Base-by-base conservation (phyloP, 2,888 invertebrate species). In the Chloromyia formosa region DNA sequence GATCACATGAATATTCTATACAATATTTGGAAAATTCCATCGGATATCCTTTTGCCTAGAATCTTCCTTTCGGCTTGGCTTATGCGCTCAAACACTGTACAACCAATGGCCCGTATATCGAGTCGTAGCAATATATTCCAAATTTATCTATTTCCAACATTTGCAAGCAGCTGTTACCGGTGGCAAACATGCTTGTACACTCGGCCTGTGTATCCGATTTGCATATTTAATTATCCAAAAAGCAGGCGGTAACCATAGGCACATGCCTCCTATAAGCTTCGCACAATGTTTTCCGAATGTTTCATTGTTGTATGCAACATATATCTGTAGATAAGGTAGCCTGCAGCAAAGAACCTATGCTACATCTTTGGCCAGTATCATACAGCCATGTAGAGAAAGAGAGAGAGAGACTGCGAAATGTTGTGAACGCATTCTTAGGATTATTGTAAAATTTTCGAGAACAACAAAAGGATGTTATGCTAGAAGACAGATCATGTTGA, bases 221-320 rank as follows among this genome's bases (percentile, higher is more conserved):
- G 68, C 68, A 69, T 69, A 69, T 69, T 54, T 69, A 69, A 69
- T 69, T 69, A 69, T 69, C 68, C 68, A 69, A 69, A 66, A 53
- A 45, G 66, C 27, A 35, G 27, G 2, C 27, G 49, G 68, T 53
- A 53, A 27, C 27, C 54, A n/a, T 12, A 27, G n/a, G 66, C 66
- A 49, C 12, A 12, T 45, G 7, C 66, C 20, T 20, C 22, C 40
- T 18, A 14, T 40, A 9, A n/a, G 10, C 49, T 49, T n/a, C 49
- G 16, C 49, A 12, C 49, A 35, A 14, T 14, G 35, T n/a, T 40
- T 62, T 62, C 16, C 14, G 42, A 35, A 35, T 40, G 40, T 18
- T 62, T 35, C 62, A n/a, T 16, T 62, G n/a, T 35, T 35, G 7
- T 2, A 35, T 35, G 27, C 27, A 35, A 35, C 27, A 7, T 35